phyloP scores from a whole-genome alignment of 2,113 vertebrate genomes.

The Leptocoma aspasia region DNA sequence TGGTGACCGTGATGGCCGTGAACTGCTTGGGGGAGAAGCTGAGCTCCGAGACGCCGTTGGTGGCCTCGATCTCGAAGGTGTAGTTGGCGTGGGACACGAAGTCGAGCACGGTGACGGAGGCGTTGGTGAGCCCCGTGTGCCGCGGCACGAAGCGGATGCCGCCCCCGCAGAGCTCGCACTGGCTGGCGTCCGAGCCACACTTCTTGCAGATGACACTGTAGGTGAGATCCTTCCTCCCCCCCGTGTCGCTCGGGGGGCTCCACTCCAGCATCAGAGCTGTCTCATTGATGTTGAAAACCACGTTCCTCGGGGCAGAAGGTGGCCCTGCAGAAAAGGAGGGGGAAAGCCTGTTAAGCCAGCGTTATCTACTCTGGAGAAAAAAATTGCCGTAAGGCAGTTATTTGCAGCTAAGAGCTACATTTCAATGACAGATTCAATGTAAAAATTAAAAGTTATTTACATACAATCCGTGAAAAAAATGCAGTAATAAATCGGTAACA shows the following conservation, averaged over 20 bases:
- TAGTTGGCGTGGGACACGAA: slow-evolving; percentile 92
- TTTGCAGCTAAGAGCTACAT: neutral
- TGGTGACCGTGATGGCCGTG: slow-evolving; percentile 87
- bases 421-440: neutral
- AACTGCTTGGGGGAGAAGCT: slow-evolving; percentile 87
- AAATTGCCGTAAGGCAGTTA: neutral
- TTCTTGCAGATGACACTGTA: slow-evolving; percentile 92
- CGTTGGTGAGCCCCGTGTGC: slow-evolving; percentile 84
- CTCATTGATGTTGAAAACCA: slow-evolving; percentile 91
- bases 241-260: slow-evolving; percentile 89
- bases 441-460: neutral
- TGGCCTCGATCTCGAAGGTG: slow-evolving; percentile 93
- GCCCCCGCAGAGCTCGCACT: slow-evolving; percentile 86
- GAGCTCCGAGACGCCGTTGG: slow-evolving; percentile 88
- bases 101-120: slow-evolving; percentile 85
- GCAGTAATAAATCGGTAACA: neutral
- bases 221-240: slow-evolving; percentile 89
- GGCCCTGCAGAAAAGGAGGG: slow-evolving; percentile 72
- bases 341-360: neutral
- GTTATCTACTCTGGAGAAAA: neutral
- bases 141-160: slow-evolving; percentile 89
- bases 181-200: slow-evolving; percentile 78
- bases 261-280: slow-evolving; percentile 91
- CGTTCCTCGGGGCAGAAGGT: slow-evolving; percentile 81
- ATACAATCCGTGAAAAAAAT: neutral